These are phyloP conservation scores for Boulengeromyrus knoepffleri DNA, from an alignment of 2,113 vertebrate species.

Conservation along the genomic window DNA sequence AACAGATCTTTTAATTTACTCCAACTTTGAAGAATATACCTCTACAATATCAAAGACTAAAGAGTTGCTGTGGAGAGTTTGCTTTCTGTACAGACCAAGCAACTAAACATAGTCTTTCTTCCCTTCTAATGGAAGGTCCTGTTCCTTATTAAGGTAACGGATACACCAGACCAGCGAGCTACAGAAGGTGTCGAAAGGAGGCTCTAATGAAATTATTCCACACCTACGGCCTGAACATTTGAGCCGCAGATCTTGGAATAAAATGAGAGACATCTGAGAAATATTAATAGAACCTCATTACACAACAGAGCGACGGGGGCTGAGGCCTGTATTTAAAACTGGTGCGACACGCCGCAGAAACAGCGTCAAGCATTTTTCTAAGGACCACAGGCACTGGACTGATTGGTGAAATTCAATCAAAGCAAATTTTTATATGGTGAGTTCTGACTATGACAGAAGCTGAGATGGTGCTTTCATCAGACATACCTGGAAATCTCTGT, in stretches of 20 bases:
- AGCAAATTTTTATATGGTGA: background rate
- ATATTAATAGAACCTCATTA: constrained; percentile 22
- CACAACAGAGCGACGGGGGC: constrained; percentile 11
- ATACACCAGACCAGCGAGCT: background rate
- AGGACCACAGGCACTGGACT: background rate
- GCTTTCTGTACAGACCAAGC: background rate
- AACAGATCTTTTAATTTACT: background rate
- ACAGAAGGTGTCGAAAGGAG: background rate
- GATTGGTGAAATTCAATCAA: background rate
- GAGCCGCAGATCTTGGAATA: background rate
- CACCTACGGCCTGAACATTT: background rate
- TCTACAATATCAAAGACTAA: background rate
- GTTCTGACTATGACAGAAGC: background rate
- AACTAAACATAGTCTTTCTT: background rate
- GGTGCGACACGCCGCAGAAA: background rate
- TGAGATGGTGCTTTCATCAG: background rate
- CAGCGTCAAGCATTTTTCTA: background rate
- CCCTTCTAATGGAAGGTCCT: background rate
- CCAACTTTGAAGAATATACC: background rate
- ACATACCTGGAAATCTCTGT: background rate
- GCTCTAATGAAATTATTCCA: constrained; percentile 9
- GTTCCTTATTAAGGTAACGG: background rate
- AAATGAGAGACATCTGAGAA: constrained; percentile 6
- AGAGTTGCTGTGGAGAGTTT: background rate
- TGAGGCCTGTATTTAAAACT: constrained; percentile 14